phyloP scores from a whole-genome alignment of 2,888 invertebrate species.

The Hypselothyrea guttata region DNA sequence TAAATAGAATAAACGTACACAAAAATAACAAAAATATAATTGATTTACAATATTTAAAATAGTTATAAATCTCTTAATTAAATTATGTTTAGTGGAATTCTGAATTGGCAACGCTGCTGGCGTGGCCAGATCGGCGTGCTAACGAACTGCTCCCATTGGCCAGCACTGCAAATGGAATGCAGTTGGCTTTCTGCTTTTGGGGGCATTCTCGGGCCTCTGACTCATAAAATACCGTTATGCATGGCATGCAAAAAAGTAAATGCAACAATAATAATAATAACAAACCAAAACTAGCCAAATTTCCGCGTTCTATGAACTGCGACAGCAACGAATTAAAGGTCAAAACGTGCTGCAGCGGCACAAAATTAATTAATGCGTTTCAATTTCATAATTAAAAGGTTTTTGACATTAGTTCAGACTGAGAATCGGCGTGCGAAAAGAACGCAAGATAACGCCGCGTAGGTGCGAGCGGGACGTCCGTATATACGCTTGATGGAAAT shows the following conservation, averaged over 20 bases:
- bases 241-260: slow-evolving; percentile 24
- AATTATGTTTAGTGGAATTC: too few relatives aligned
- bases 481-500: slow-evolving; percentile 31
- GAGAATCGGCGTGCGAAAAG: slow-evolving; percentile 21
- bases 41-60: too few relatives aligned
- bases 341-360: slow-evolving; percentile 63
- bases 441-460: slow-evolving; percentile 21
- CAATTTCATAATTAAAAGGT: slow-evolving; percentile 61
- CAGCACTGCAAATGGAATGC: too few relatives aligned
- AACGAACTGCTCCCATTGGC: too few relatives aligned
- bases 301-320: slow-evolving; percentile 74
- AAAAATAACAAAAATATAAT: too few relatives aligned
- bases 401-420: slow-evolving; percentile 66
- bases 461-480: slow-evolving; percentile 52
- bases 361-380: slow-evolving; percentile 39
- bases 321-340: slow-evolving; percentile 48
- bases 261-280: slow-evolving; percentile 1
- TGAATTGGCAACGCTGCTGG: too few relatives aligned
- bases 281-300: slow-evolving; percentile 34
- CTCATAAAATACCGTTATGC: slow-evolving; percentile 50
- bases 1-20: too few relatives aligned
- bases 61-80: too few relatives aligned
- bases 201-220: slow-evolving; percentile 32
- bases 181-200: neutral
- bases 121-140: too few relatives aligned